phyloP scores from a whole-genome alignment of 2,888 invertebrate species.

The Cephus sareptanus region DNA sequence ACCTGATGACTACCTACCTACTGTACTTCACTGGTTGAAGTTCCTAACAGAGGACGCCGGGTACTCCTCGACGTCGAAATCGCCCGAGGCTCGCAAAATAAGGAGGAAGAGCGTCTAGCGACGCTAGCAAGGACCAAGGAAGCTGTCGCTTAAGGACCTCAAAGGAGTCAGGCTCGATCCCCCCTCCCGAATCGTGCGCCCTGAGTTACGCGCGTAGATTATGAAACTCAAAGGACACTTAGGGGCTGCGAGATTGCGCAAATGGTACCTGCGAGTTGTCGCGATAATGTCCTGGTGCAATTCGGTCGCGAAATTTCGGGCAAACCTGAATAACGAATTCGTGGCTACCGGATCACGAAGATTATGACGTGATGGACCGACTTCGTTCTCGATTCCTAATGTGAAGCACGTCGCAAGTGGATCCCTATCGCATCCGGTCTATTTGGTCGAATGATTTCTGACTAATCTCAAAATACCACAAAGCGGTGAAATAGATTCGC shows the following conservation, averaged over 20 bases:
- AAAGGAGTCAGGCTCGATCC: conserved; percentile 10
- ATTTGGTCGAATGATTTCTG: neutral
- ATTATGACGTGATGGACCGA: neutral
- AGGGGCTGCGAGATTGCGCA: neutral
- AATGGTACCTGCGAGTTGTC: neutral
- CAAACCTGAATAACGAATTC: neutral
- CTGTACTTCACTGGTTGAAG: neutral
- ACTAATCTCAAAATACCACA: neutral
- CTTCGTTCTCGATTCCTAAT: neutral
- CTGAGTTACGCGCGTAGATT: neutral
- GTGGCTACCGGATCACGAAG: neutral
- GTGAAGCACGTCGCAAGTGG: neutral
- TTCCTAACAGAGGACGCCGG: neutral
- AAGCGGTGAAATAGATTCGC: neutral
- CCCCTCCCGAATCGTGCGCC: neutral
- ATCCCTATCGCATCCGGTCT: neutral
- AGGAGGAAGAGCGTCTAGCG: conserved; percentile 13
- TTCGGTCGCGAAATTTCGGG: neutral
- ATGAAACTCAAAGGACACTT: neutral
- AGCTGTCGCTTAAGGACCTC: conserved; percentile 21
- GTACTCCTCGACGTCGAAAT: conserved; percentile 12
- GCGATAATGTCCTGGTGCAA: neutral
- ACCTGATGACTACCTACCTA: neutral
- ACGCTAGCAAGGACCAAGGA: conserved; percentile 2
- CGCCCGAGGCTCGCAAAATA: conserved; percentile 9